Evolutionary conservation across 2,888 invertebrate genomes (phyloP), one percentile per base, ranked within the genome.

Genomic region (Neoascia interrupta): DNA sequence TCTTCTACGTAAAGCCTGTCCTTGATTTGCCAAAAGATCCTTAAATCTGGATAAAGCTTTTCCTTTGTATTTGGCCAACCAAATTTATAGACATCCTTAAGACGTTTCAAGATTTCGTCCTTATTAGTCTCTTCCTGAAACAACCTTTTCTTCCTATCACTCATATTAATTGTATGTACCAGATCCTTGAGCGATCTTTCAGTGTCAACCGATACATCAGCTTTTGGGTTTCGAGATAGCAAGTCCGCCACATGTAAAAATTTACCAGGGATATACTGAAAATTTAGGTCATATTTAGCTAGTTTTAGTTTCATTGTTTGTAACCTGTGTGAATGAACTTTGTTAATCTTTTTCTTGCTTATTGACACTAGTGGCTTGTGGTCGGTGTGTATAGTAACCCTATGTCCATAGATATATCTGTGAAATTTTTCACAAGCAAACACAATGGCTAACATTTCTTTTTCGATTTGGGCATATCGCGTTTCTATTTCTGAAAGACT

Each of bases 231-330:
- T 31, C 31, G 26, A n/a, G n/a, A n/a, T n/a, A n/a, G n/a, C n/a
- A n/a, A n/a, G n/a, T n/a, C n/a, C n/a, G n/a, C n/a, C n/a, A n/a
- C n/a, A n/a, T n/a, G n/a, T n/a, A n/a, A n/a, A n/a, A n/a, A n/a
- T n/a, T n/a, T n/a, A n/a, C n/a, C 82, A 10, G 82, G 82, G 1
- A 81, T 28, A 60, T 82, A 82, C 21, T 39, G 39, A 15, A 83
- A 39, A 28, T 73, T 69, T 16, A 82, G 70, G 3, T 83, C 58
- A 70, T 82, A n/a, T n/a, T n/a, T n/a, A n/a, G n/a, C n/a, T n/a
- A 26, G 8, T 26, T 26, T 26, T 26, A 26, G 8, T 26, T 26
- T 26, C 26, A 26, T 26, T 26, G 5, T 26, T 26, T 26, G 26
- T 4, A 26, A 8, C 8, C 26, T 26, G 8, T 26, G 26, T 4